Evolutionary conservation across 2,113 vertebrate genomes (phyloP).

Genomic region (Crotalus tigris): DNA sequence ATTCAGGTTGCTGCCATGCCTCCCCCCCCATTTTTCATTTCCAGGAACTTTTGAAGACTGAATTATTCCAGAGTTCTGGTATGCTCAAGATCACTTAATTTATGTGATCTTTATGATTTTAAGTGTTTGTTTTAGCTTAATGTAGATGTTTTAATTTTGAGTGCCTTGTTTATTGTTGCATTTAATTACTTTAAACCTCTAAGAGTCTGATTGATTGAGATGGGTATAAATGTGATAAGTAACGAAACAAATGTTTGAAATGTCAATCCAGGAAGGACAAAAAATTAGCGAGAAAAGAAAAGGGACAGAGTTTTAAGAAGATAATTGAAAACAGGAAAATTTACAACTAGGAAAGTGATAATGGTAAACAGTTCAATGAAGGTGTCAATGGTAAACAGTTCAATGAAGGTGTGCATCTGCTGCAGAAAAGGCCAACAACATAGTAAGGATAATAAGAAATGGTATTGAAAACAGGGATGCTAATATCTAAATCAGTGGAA

Average conservation of each 20-base stretch:
- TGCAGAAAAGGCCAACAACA: neutral
- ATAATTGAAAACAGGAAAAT: neutral
- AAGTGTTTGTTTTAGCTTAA: neutral
- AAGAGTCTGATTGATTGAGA: neutral
- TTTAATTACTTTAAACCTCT: neutral
- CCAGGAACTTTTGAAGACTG: neutral
- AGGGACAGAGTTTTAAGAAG: neutral
- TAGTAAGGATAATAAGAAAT: neutral
- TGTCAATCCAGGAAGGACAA: neutral
- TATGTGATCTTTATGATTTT: neutral
- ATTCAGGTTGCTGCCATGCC: neutral
- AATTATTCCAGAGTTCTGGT: neutral
- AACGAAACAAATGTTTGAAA: neutral
- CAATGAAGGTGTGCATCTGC: neutral
- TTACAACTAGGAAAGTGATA: neutral
- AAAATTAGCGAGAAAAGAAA: neutral
- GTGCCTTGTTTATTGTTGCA: neutral
- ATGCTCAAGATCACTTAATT: neutral
- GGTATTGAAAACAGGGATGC: neutral
- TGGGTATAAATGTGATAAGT: neutral
- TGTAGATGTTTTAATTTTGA: neutral
- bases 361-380: neutral
- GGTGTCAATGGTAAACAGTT: neutral
- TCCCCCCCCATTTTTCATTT: accelerated
- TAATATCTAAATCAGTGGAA: neutral